These are phyloP conservation scores for Catocala fraxini DNA, from an alignment of 2,888 invertebrate species.

Conservation along the genomic window DNA sequence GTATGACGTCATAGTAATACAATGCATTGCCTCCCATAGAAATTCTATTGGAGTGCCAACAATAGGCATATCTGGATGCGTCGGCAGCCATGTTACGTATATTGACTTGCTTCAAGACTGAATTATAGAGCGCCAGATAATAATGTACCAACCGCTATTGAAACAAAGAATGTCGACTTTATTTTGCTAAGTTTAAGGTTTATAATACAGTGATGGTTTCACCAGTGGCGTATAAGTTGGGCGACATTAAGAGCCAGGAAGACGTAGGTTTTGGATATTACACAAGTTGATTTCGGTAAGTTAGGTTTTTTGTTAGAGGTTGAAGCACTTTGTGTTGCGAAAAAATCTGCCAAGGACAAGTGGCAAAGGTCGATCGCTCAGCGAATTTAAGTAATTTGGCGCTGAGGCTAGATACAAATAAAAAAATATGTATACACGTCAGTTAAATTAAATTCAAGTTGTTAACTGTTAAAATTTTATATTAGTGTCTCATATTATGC, in stretches of 20 bases:
- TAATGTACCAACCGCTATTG: neutral
- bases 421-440: too few species aligned
- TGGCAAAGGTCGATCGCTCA: too few species aligned
- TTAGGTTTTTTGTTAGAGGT: neutral
- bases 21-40: constrained; percentile 41
- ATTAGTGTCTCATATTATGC: too few species aligned
- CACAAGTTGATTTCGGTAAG: neutral
- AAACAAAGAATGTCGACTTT: constrained; percentile 5
- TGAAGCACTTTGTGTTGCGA: neutral
- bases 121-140: constrained; percentile 17
- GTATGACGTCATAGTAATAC: constrained; percentile 30
- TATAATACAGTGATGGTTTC: constrained; percentile 4
- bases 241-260: neutral
- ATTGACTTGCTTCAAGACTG: constrained; percentile 34
- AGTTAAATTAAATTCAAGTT: too few species aligned
- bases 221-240: constrained; percentile 1
- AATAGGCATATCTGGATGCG: constrained; percentile 44
- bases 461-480: too few species aligned
- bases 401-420: too few species aligned
- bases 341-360: neutral
- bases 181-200: neutral
- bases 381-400: too few species aligned
- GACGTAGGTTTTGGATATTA: neutral
- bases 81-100: constrained; percentile 26
- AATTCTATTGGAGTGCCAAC: constrained; percentile 43